phyloP scores from a whole-genome alignment of 2,888 invertebrate species.

The Mythimna albipuncta region DNA sequence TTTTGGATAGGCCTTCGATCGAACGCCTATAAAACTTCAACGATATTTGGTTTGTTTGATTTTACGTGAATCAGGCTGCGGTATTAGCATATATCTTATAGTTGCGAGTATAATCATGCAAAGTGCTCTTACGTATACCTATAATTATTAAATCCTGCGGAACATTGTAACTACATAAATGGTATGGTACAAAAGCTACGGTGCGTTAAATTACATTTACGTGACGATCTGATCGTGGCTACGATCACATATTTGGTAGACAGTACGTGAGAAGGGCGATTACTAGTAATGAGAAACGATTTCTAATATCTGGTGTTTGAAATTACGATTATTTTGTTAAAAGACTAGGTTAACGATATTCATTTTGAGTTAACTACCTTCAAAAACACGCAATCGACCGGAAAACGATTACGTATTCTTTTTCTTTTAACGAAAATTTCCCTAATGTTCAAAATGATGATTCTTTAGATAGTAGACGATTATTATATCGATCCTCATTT shows the following conservation, averaged over 20 bases:
- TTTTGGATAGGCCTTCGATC: too few species aligned
- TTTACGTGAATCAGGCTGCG: too few species aligned
- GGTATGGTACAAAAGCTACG: constrained; percentile 57
- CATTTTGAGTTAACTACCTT: too few species aligned
- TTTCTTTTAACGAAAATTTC: too few species aligned
- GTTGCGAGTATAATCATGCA: constrained; percentile 60
- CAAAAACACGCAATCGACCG: too few species aligned
- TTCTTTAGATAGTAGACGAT: too few species aligned
- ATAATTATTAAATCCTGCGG: constrained; percentile 65
- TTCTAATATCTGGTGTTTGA: neutral
- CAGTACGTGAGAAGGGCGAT: neutral
- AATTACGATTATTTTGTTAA: neutral
- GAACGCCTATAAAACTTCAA: too few species aligned
- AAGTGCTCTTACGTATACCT: constrained; percentile 61
- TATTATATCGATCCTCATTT: too few species aligned
- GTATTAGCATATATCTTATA: constrained; percentile 59
- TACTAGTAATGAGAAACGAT: neutral
- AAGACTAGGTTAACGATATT: too few species aligned
- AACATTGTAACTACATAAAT: constrained; percentile 53
- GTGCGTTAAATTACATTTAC: constrained; percentile 57
- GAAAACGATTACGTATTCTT: too few species aligned
- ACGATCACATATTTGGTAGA: constrained; percentile 13
- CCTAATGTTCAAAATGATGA: too few species aligned
- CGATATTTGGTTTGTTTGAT: too few species aligned
- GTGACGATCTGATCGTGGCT: constrained; percentile 41